Evolutionary conservation across 2,888 invertebrate species (phyloP).

Genomic region (Hirtodrosophila cameraria): DNA sequence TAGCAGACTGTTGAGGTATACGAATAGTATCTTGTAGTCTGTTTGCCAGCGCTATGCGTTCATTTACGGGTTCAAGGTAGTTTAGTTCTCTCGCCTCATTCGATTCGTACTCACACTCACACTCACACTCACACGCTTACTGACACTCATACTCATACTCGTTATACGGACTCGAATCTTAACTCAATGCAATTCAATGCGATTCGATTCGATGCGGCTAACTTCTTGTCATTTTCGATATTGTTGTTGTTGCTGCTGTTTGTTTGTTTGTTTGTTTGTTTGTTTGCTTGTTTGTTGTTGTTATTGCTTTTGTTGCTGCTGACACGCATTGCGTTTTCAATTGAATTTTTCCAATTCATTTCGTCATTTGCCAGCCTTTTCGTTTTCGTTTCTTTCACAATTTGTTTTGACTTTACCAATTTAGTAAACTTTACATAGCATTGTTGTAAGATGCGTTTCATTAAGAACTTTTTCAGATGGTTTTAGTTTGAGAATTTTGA

Average conservation of each 20-base stretch:
- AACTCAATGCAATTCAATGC: conserved; percentile 16
- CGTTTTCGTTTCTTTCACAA: conserved; percentile 18
- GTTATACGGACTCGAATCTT: conserved; percentile 13
- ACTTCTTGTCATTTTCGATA: conserved; percentile 30
- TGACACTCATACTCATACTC: conserved; percentile 1
- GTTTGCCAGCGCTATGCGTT: conserved; percentile 46
- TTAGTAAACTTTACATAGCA: conserved; percentile 1
- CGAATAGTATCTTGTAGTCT: conserved; percentile 34
- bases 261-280: conserved; percentile 15
- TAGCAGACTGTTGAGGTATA: conserved; percentile 30
- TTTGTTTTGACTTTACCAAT: conserved; percentile 28
- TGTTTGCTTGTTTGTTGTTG: conserved; percentile 15
- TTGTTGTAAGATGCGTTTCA: too few relatives aligned
- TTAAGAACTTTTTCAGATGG: too few relatives aligned
- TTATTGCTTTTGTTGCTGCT: conserved; percentile 30
- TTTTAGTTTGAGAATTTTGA: too few relatives aligned
- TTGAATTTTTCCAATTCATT: conserved; percentile 45
- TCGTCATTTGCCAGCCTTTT: conserved; percentile 29
- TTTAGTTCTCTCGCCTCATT: conserved; percentile 56
- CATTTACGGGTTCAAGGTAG: conserved; percentile 73
- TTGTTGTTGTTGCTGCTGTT: conserved; percentile 5
- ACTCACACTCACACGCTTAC: background rate
- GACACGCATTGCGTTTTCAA: conserved; percentile 46
- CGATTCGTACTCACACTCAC: conserved; percentile 24
- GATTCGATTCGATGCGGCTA: conserved; percentile 22